These are phyloP conservation scores for Ophthalmolycus amberensis DNA, from an alignment of 2,113 vertebrate species.

Conservation along the genomic window DNA sequence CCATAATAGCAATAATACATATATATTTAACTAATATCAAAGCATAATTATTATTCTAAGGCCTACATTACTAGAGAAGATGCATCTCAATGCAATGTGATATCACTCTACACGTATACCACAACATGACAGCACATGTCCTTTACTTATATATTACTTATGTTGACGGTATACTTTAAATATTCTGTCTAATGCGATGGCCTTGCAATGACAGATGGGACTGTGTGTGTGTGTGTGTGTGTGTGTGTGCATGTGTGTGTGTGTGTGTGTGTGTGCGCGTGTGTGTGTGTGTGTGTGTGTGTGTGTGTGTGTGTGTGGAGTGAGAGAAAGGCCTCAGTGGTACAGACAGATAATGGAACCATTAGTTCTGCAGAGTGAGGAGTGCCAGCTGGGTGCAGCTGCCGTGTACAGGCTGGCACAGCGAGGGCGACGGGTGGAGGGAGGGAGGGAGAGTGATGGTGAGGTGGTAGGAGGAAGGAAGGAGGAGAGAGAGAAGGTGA, in stretches of 20 bases:
- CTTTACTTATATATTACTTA: no score
- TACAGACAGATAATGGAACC: conserved; percentile 70
- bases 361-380: conserved; percentile 73
- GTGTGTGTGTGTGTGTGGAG: conserved; percentile 12
- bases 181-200: neutral
- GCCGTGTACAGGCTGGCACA: conserved; percentile 69
- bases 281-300: conserved; percentile 31
- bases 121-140: neutral
- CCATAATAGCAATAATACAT: neutral
- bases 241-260: conserved; percentile 14
- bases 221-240: conserved; percentile 29
- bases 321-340: conserved; percentile 57
- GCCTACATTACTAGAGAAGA: neutral
- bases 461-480: neutral
- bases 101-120: neutral
- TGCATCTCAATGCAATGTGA: no score
- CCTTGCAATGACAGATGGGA: conserved; percentile 49
- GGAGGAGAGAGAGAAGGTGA: conserved; percentile 4
- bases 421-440: conserved; percentile 38
- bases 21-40: neutral
- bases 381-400: conserved; percentile 77
- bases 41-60: neutral
- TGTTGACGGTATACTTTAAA: neutral
- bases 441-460: conserved; percentile 21
- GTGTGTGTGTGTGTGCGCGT: conserved; percentile 17